Conservation (phyloP, 2,888 invertebrate species). For the Nasonovia ribisnigri region DNA sequence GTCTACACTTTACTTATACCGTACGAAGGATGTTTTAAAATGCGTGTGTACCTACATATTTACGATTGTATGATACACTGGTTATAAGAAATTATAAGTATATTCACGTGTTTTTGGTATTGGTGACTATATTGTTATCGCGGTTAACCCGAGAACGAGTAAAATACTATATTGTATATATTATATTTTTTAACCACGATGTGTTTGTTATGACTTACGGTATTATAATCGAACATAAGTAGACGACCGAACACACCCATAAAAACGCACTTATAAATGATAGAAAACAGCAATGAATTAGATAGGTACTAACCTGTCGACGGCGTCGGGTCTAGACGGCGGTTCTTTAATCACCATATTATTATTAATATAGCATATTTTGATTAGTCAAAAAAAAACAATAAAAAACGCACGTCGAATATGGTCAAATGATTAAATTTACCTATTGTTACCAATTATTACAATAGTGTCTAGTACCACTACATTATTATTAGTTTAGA, state of each 20-base stretch:
- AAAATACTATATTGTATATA: background rate
- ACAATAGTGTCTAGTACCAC: background rate
- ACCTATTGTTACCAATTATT: background rate
- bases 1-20: too few relatives aligned
- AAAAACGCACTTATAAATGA: background rate
- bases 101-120: background rate
- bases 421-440: background rate
- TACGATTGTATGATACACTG: background rate
- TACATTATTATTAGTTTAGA: background rate
- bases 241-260: background rate
- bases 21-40: too few relatives aligned
- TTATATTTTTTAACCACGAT: background rate
- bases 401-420: background rate
- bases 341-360: conserved; percentile 33
- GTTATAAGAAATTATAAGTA: background rate
- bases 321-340: conserved; percentile 1
- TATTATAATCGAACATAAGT: background rate
- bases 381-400: background rate
- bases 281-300: background rate
- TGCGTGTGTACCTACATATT: background rate
- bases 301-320: conserved; percentile 48
- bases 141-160: background rate
- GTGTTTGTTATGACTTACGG: background rate
- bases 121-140: background rate
- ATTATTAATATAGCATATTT: background rate